Evolutionary conservation across 2,797 vertebrate genomes (phyloP).

Genomic region (Acridotheres tristis): DNA sequence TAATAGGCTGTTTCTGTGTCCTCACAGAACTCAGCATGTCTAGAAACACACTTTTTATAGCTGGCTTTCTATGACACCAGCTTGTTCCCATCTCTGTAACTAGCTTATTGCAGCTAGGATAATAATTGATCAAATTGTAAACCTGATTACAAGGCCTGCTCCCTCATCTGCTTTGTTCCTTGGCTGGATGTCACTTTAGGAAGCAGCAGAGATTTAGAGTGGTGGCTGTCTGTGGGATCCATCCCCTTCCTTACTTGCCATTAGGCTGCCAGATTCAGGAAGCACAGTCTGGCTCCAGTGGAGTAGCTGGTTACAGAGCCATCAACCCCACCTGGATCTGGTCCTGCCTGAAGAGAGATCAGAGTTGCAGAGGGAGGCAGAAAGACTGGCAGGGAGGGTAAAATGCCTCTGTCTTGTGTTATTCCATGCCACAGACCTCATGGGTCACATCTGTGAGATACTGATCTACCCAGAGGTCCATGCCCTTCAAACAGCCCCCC

Average conservation of each 20-base stretch:
- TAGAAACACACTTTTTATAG: not conserved
- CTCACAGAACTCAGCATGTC: not conserved
- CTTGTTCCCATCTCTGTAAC: conserved; percentile 20
- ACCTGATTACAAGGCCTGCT: conserved; percentile 19
- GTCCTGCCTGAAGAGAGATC: not conserved
- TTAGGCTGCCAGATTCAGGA: not conserved
- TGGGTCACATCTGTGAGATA: not conserved
- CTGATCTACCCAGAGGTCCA: not conserved
- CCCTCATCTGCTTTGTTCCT: not conserved
- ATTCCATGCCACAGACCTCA: not conserved
- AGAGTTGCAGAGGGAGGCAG: not conserved
- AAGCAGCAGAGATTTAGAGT: not conserved
- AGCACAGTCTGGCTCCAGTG: not conserved
- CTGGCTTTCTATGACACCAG: not conserved
- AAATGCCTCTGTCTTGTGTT: not conserved
- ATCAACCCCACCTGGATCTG: not conserved
- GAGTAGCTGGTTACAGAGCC: not conserved
- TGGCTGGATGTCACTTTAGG: not conserved
- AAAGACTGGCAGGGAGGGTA: not conserved
- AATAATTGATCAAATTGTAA: conserved; percentile 29
- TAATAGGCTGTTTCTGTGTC: not conserved
- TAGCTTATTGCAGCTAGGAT: not conserved
- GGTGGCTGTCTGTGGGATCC: not conserved
- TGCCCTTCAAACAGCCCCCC: not conserved
- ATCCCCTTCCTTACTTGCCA: not conserved